Percentiles rank a stretch among this genome's conserved stretches.
Evolutionary conservation across 2,113 vertebrate genomes (phyloP).

Genomic region (Litocranius walleri): DNA sequence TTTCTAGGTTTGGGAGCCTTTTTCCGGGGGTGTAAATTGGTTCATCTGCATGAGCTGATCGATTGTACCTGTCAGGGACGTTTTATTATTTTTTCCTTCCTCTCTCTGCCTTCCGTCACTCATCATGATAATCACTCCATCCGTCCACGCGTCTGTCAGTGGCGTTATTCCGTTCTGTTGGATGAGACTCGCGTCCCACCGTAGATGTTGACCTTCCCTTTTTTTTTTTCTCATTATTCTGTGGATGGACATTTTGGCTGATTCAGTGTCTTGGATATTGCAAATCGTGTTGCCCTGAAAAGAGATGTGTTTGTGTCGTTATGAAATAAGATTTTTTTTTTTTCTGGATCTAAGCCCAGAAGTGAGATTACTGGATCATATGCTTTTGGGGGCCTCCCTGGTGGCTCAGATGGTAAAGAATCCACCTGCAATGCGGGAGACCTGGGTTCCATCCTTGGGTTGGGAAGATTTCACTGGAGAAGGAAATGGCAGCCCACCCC

Average conservation of each 20-base stretch:
- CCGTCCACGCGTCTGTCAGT: accelerated
- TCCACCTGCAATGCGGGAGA: neutral
- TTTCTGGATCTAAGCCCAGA: neutral
- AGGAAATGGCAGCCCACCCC: neutral
- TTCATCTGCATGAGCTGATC: neutral
- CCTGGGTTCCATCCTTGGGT: neutral
- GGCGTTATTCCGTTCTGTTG: neutral
- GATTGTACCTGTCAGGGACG: neutral
- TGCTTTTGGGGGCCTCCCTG: accelerated
- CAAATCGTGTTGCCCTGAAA: neutral
- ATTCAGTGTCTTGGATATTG: neutral
- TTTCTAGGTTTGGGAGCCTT: neutral
- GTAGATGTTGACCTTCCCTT: neutral
- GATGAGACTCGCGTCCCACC: accelerated
- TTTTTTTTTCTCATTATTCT: accelerated
- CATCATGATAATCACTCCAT: neutral
- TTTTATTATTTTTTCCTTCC: neutral
- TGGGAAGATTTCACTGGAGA: neutral
- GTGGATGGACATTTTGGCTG: neutral
- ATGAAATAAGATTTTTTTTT: neutral
- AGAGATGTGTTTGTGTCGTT: accelerated
- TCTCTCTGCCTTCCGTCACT: neutral
- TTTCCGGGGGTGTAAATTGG: accelerated
- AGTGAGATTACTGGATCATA: neutral
- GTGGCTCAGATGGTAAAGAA: neutral